Evolutionary conservation across 2,797 vertebrate genomes (phyloP).

Genomic region (Thunnus albacares): DNA sequence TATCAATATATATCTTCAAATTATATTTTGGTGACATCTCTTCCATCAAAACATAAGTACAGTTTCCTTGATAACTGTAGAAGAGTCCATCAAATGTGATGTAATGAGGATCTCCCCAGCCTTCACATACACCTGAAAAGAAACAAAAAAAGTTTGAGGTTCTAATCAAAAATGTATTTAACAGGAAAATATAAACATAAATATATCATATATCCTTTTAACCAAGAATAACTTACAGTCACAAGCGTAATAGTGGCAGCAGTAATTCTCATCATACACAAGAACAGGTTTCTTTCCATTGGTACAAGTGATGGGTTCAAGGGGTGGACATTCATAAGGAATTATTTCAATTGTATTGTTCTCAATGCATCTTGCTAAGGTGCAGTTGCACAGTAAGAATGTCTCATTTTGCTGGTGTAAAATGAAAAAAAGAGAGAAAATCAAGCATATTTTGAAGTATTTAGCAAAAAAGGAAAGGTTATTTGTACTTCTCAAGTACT

Average conservation of each 20-base stretch:
- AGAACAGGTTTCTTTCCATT: constrained; percentile 87
- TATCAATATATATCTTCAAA: constrained; percentile 94
- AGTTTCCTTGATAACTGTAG: constrained; percentile 97
- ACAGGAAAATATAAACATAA: neutral
- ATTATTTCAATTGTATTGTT: constrained; percentile 83
- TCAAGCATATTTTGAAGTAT: neutral
- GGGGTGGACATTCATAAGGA: constrained; percentile 83
- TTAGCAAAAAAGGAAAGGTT: neutral
- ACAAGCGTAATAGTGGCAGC: constrained; percentile 91
- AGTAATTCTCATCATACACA: constrained; percentile 84
- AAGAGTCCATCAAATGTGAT: constrained; percentile 93
- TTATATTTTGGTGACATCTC: constrained; percentile 82
- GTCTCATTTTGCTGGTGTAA: constrained; percentile 82
- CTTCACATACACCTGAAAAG: constrained; percentile 90
- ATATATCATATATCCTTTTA: neutral
- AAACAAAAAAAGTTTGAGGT: constrained; percentile 2
- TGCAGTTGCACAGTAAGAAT: constrained; percentile 84
- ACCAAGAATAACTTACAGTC: constrained; percentile 88
- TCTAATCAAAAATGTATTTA: neutral
- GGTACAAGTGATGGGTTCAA: constrained; percentile 87
- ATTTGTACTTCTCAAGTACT: neutral
- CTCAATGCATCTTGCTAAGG: constrained; percentile 84
- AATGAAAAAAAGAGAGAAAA: neutral
- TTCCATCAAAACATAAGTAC: constrained; percentile 94
- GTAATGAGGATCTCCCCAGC: constrained; percentile 97